phyloP scores from a whole-genome alignment of 2,113 vertebrate genomes.

The Collichthys lucidus region DNA sequence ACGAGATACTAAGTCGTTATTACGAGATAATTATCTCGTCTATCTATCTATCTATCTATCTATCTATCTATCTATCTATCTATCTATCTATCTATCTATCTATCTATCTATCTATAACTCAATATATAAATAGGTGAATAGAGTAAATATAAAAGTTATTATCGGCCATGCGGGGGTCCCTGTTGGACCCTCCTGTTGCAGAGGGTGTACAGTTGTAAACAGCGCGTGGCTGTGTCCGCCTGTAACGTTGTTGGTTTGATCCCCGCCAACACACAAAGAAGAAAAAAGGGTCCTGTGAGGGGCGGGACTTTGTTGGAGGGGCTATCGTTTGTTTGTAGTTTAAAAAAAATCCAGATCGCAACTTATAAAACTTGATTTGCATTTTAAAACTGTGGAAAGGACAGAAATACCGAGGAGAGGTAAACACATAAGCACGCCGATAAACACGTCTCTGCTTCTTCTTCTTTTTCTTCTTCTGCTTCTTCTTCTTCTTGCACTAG shows the following conservation, averaged over 20 bases:
- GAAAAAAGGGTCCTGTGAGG: conserved; percentile 58
- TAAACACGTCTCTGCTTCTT: background rate
- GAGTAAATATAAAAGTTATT: no score
- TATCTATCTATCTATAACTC: no score
- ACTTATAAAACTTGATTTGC: background rate
- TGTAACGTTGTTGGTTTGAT: no score
- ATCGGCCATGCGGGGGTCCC: no score
- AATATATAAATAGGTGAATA: no score
- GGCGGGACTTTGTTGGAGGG: conserved; percentile 76
- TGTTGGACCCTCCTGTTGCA: no score
- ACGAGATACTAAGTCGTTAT: no score
- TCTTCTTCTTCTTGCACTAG: background rate
- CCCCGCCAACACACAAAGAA: background rate
- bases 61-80: no score
- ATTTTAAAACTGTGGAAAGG: conserved; percentile 17
- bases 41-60: no score
- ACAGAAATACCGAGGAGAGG: conserved; percentile 37
- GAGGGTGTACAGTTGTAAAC: background rate
- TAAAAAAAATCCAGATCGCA: conserved; percentile 32
- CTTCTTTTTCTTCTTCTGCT: no score
- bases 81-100: no score
- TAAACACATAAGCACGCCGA: conserved; percentile 38
- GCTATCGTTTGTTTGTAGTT: conserved; percentile 48
- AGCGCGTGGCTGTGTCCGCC: background rate
- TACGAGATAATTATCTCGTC: no score